A percentile compares a stretch with the other conserved stretches of the same genome.
phyloP scores from a whole-genome alignment of 35 echinoderm and acorn worm genomes.

The Ophioderma brevispina region DNA sequence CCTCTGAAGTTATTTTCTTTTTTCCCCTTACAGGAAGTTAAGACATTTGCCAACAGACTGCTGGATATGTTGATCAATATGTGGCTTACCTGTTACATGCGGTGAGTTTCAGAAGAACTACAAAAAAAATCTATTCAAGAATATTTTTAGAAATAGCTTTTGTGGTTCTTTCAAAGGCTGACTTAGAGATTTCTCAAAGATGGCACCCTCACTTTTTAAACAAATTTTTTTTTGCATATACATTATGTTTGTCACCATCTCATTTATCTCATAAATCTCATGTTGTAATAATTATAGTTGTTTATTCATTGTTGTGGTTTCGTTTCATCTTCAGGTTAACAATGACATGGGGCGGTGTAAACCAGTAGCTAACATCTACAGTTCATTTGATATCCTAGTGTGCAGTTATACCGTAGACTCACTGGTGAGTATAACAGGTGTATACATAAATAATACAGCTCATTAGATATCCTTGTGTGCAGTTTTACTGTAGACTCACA shows the following conservation, averaged over 20 bases:
- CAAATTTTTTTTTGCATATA: too few species aligned
- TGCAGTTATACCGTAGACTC: constrained; percentile 47
- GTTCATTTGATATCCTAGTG: constrained; percentile 13
- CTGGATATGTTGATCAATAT: constrained; percentile 24
- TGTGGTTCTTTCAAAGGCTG: too few species aligned
- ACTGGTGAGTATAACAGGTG: constrained; percentile 59
- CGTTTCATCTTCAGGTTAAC: background rate
- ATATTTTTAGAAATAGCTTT: too few species aligned
- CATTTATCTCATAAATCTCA: background rate
- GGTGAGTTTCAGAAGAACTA: constrained; percentile 8
- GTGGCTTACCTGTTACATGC: constrained; percentile 3
- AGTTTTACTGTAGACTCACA: constrained; percentile 36
- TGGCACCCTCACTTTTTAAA: too few species aligned
- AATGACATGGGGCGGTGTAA: constrained; percentile 49
- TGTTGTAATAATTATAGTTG: too few species aligned
- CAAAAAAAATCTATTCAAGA: too few species aligned
- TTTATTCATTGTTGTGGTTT: too few species aligned
- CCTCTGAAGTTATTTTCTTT: background rate
- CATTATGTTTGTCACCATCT: background rate
- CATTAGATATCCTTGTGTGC: constrained; percentile 25
- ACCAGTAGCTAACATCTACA: constrained; percentile 37
- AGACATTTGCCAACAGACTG: background rate
- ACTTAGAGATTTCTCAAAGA: too few species aligned
- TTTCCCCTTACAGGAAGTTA: constrained; percentile 11
- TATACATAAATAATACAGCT: too few species aligned